These are phyloP conservation scores for Caenorhabditis sinica DNA, from an alignment of 2,888 invertebrate species.

Conservation along the genomic window DNA sequence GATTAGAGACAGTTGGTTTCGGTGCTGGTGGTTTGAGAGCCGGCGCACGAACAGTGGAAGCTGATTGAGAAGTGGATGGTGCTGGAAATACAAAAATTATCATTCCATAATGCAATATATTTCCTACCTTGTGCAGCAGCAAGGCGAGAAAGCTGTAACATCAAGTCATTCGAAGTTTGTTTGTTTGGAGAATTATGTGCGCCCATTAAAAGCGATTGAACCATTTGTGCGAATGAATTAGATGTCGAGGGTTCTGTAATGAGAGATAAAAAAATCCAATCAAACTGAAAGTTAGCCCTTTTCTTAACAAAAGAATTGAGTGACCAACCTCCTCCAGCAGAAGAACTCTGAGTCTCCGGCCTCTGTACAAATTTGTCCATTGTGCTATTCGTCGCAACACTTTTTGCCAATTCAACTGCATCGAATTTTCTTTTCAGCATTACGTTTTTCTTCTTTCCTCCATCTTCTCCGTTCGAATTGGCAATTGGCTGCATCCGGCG, in stretches of 20 bases:
- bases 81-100: no score
- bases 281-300: no score
- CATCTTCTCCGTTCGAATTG: background rate
- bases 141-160: background rate
- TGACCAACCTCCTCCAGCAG: background rate
- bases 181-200: background rate
- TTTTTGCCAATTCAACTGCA: background rate
- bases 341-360: background rate
- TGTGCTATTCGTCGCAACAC: background rate
- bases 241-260: background rate
- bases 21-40: no score
- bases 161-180: background rate
- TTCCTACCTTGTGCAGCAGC: background rate
- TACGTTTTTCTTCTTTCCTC: constrained; percentile 21
- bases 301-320: no score
- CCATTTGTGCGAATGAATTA: background rate
- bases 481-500: background rate
- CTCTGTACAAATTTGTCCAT: background rate
- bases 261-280: no score
- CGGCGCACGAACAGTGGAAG: background rate
- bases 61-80: background rate
- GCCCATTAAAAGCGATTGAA: background rate
- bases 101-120: no score
- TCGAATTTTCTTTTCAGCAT: constrained; percentile 32
- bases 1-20: background rate